Percentiles rank a stretch among this genome's conserved stretches.
Evolutionary conservation across 1,140 invertebrate genomes (phyloP).

Genomic region (Brachystomella parvula): DNA sequence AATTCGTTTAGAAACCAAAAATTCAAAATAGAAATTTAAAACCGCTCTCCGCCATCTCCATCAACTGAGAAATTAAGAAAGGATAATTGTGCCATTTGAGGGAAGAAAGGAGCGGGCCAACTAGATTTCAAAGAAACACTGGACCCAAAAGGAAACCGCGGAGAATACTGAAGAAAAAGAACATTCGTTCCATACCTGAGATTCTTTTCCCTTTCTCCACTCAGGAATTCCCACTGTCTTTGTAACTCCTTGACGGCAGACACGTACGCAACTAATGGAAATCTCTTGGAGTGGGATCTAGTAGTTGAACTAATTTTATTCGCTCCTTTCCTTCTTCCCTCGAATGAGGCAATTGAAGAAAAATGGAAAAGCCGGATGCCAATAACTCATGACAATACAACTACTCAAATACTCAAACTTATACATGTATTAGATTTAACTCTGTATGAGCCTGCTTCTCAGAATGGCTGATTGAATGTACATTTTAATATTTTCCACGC

Average conservation of each 20-base stretch:
- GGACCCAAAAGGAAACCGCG: no score
- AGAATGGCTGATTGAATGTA: not conserved
- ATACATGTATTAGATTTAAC: not conserved
- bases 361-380: not conserved
- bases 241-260: no score
- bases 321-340: not conserved
- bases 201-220: no score
- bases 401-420: not conserved
- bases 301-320: not conserved
- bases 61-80: no score
- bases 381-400: conserved; percentile 9
- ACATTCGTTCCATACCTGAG: no score
- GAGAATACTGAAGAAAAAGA: no score
- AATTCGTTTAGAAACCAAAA: not conserved
- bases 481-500: not conserved
- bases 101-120: no score
- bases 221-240: no score
- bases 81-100: no score
- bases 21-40: not conserved
- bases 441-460: not conserved
- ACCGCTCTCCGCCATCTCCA: no score
- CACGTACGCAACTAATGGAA: no score
- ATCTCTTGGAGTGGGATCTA: not conserved
- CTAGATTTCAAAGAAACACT: no score
- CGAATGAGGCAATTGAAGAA: not conserved